phyloP scores from a whole-genome alignment of 2,797 vertebrate genomes.

The Sebastes vulpes region DNA sequence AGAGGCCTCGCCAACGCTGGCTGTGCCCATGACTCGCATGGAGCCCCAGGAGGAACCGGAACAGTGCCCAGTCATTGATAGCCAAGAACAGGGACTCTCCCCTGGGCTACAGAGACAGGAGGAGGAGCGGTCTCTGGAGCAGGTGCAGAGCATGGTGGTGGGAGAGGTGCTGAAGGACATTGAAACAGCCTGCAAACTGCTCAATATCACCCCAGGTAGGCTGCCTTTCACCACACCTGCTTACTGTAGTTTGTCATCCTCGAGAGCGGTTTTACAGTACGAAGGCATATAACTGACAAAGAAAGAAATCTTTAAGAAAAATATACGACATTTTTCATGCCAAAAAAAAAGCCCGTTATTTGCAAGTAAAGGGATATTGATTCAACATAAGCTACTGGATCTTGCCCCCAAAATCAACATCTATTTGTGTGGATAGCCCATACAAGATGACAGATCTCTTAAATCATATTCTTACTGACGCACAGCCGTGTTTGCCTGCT shows the following conservation, averaged over 20 bases:
- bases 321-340: conserved; percentile 18
- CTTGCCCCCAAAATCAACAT: conserved; percentile 62
- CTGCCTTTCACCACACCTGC: conserved; percentile 5
- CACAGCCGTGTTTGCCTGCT: conserved; percentile 69
- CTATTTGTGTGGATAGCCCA: conserved; percentile 31
- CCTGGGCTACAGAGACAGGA: conserved; percentile 89
- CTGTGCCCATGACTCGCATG: conserved; percentile 46
- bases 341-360: conserved; percentile 21
- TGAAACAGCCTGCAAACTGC: conserved; percentile 96
- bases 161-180: conserved; percentile 99
- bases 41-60: conserved; percentile 82
- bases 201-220: conserved; percentile 95
- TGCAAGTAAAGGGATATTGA: conserved; percentile 31
- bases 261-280: neutral
- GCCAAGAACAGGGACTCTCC: conserved; percentile 91
- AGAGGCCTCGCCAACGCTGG: conserved; percentile 64
- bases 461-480: conserved; percentile 61
- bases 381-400: conserved; percentile 41
- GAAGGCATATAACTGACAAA: conserved; percentile 9
- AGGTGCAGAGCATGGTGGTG: conserved; percentile 98
- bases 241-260: neutral
- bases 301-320: conserved; percentile 10
- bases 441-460: conserved; percentile 63
- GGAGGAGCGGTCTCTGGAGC: conserved; percentile 95
- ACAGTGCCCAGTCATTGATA: conserved; percentile 96